Evolutionary conservation across 2,113 vertebrate species (phyloP), one percentile per base, ranked within the genome.

Genomic region (Ariopsis seemanni): DNA sequence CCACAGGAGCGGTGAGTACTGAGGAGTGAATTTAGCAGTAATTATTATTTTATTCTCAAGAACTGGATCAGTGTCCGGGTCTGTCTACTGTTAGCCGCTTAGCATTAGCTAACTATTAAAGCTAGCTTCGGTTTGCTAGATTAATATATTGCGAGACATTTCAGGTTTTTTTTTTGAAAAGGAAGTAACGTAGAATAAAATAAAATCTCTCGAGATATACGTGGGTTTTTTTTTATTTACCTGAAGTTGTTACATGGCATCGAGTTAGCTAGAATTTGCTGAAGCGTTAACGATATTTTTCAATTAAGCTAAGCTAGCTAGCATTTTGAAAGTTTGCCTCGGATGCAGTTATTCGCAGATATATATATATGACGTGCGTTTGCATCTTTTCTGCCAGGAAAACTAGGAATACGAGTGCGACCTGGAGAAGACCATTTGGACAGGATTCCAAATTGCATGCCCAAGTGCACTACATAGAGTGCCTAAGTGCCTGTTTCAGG

Each of bases 1-100:
- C 95, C 63, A 96, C 95, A 42, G 95, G 95, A 94, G 94, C 95
- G 86, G 95, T 96, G 50, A 94, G 88, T 14, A 5, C 42, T 11
- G 42, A 1, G 10, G 8, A 11, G 42, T 5, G 10, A 50, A 1
- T 48, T 1, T 10, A 22, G 22, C 9, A 1, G 11, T 71, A 5
- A 30, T 6, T 2, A 77, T 15, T 4, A 9, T 42, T 9, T 48
- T 17, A 27, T 3, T 55, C 2, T 11, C 18, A 22, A 27, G 9
- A 11, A 11, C 17, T 11, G 20, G 0, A 14, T 7, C 27, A 4
- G 75, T 55, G 4, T 79, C 52, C 3, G 50, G 50, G 52, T n/a
- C 52, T 55, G 22, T 18, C 7, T 67, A 18, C 15, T 34, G 81
- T 63, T 83, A 83, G 81, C 81, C 15, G 20, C 60, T 63, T 83